Conservation (phyloP, 2,888 invertebrate species). For the Thecocarcelia acutangulata region DNA sequence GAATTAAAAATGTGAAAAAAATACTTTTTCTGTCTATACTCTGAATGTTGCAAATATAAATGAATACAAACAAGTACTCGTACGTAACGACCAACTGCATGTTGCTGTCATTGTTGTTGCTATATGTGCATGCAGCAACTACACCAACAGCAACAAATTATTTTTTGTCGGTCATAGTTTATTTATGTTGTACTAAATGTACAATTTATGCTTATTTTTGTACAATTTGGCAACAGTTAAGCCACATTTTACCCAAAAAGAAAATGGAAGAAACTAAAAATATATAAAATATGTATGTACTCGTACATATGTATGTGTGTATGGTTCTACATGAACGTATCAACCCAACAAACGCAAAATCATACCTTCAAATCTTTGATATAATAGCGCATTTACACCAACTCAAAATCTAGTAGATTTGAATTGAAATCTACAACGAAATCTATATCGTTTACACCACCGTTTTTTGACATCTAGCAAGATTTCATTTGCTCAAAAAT, state of each 20-base stretch:
- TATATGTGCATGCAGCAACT: conserved; percentile 2
- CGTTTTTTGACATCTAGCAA: too few species aligned
- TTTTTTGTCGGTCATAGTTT: conserved; percentile 55
- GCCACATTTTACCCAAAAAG: conserved; percentile 54
- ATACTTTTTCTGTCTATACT: conserved; percentile 51
- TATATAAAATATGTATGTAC: conserved; percentile 46
- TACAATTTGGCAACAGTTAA: conserved; percentile 69
- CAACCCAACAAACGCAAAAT: too few species aligned
- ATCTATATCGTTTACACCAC: too few species aligned
- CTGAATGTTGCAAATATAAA: conserved; percentile 25
- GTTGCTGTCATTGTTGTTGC: conserved; percentile 14
- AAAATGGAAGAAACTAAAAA: conserved; percentile 15
- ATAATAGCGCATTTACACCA: too few species aligned
- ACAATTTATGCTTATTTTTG: conserved; percentile 67
- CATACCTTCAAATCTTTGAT: too few species aligned
- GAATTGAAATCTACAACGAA: too few species aligned
- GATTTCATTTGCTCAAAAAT: too few species aligned
- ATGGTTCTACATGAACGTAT: too few species aligned
- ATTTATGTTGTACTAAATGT: conserved; percentile 66
- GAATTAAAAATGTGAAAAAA: conserved; percentile 52
- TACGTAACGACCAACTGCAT: background rate
- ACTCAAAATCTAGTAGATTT: too few species aligned
- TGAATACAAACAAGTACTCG: background rate
- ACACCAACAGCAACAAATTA: background rate
- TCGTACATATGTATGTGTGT: conserved; percentile 28